Percentiles rank a stretch among this genome's conserved stretches.
Evolutionary conservation across 2,113 vertebrate species (phyloP).

Genomic region (Marmota flaviventris): DNA sequence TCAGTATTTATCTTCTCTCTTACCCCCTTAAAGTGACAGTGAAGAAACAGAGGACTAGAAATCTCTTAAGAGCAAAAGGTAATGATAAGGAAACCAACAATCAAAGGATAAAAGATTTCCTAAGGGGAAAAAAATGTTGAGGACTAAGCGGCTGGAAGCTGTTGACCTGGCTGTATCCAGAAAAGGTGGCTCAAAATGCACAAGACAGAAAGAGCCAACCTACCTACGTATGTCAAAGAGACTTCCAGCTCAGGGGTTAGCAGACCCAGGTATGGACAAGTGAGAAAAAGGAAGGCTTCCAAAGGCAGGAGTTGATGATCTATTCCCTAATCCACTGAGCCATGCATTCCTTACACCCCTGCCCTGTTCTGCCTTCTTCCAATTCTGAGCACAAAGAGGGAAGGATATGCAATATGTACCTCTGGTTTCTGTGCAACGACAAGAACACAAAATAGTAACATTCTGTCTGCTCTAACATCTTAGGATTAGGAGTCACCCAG

Average conservation of each 20-base stretch:
- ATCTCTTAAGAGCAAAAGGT: background rate
- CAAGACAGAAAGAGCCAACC: background rate
- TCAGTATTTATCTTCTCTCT: background rate
- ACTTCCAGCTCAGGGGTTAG: background rate
- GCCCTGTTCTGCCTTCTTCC: background rate
- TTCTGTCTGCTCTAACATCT: background rate
- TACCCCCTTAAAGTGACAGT: background rate
- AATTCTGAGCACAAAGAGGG: background rate
- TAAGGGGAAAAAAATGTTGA: background rate
- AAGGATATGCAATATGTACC: fast-evolving
- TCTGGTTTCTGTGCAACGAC: background rate
- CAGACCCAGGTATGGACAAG: background rate
- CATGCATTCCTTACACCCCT: background rate
- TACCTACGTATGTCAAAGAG: too few species aligned
- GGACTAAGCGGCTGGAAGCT: background rate
- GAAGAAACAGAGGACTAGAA: background rate
- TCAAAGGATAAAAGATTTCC: background rate
- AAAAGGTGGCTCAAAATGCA: background rate
- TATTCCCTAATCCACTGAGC: background rate
- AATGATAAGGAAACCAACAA: background rate
- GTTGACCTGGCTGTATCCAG: background rate
- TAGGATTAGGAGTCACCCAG: background rate
- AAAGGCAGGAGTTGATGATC: background rate
- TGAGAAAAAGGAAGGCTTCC: background rate
- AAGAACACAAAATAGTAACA: background rate